Percentiles rank a stretch among this genome's conserved stretches.
These are phyloP conservation scores for Hycleus phaleratus DNA, from an alignment of 1,140 invertebrate genomes.

Conservation along the genomic window DNA sequence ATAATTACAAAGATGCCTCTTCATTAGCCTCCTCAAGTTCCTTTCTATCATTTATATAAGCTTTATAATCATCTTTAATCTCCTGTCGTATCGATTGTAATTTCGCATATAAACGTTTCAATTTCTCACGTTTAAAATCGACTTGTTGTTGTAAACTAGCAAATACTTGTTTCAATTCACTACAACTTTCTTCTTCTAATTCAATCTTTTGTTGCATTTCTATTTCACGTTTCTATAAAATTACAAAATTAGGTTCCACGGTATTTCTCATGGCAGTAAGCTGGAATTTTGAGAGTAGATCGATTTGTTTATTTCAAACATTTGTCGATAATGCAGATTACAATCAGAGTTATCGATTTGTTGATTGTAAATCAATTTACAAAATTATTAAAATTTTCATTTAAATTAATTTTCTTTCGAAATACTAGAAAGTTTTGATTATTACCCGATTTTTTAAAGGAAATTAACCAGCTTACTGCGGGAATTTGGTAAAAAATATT, in stretches of 20 bases:
- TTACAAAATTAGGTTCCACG: not conserved
- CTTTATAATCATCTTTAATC: constrained; percentile 37
- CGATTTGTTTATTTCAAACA: no score
- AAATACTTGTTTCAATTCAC: constrained; percentile 78
- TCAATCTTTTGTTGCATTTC: constrained; percentile 85
- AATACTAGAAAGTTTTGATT: no score
- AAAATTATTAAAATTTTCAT: no score
- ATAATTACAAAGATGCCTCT: constrained; percentile 58
- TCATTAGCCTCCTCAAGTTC: constrained; percentile 80
- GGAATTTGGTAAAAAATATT: constrained; percentile 12
- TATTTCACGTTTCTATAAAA: constrained; percentile 51
- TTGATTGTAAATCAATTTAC: not conserved
- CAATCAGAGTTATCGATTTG: not conserved
- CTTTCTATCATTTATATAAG: constrained; percentile 47
- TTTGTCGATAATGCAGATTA: no score
- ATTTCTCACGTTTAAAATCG: constrained; percentile 84
- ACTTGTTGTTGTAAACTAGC: constrained; percentile 84
- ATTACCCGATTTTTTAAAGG: no score
- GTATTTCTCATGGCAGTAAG: no score
- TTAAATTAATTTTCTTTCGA: no score
- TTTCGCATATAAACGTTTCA: constrained; percentile 53
- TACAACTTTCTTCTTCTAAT: constrained; percentile 78
- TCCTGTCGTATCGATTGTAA: constrained; percentile 46
- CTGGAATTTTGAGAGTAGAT: no score
- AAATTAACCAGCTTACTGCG: no score